Evolutionary conservation across 2,113 vertebrate species (phyloP), one percentile per base, ranked within the genome.

Genomic region (Pycnonotus jocosus): DNA sequence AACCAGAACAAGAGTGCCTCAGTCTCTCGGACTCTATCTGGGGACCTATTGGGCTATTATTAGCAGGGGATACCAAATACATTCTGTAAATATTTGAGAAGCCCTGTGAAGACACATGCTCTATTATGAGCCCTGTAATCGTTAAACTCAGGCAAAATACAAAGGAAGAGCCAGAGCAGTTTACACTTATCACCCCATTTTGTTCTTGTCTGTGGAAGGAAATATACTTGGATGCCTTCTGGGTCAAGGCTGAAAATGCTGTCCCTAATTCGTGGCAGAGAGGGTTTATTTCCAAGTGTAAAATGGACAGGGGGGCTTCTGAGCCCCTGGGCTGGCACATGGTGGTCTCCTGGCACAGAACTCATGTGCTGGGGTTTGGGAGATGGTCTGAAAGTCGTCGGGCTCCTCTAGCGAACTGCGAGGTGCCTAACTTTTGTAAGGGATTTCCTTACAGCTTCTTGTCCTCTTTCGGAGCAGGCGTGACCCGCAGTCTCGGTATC

Each of bases 41-140:
- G 95, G 93, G 97, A 97, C 96, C 88, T 81, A 65, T 24, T 87
- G 91, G 86, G 96, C 96, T 98, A 98, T 98, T 98, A 97, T 98
- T 98, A 98, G 97, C 97, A 73, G 37, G 93, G 97, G 95, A 91
- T 84, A 94, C 97, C 96, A 94, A 97, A 97, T 91, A 95, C 91
- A 97, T 97, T 98, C 97, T 91, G 97, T 98, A 98, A 98, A 98
- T 97, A 97, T 90, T 98, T 97, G 97, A 96, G 89, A 95, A 97
- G 95, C 62, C 81, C 93, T 92, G 92, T 17, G 51, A 93, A 97
- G 93, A 98, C 97, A 97, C 96, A 96, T 70, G 91, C 60, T 93
- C 96, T 96, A 96, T 97, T 95, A 77, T 95, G 79, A 97, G 77
- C 78, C 65, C 81, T 1, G 1, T 44, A 69, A 24, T 92, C 66